Evolutionary conservation across 2,888 invertebrate genomes (phyloP), one percentile per base, ranked within the genome.

Genomic region (Gryllus longicercus): DNA sequence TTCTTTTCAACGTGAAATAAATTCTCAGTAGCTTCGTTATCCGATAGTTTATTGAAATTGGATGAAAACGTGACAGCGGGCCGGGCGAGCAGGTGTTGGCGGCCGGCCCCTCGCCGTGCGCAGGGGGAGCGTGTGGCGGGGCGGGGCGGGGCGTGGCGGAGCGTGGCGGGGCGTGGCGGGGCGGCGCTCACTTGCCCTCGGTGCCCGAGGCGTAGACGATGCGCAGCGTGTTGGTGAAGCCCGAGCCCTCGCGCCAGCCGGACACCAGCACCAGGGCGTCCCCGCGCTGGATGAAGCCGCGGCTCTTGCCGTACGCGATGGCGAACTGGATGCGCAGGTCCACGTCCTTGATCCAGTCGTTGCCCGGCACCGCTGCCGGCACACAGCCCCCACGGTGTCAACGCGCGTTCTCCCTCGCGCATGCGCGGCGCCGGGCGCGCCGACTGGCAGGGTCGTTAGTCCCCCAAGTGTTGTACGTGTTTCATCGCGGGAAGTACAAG

Each of bases 201-300:
- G 78, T 74, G 63, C 25, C 78, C 10, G 79, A 78, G 2, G 81
- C 96, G 87, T 90, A 96, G 93, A 97, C 93, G 87, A 98, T 91
- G 84, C 98, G 93, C 91, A 97, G 92, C 84, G 98, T 98, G 90
- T 98, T 98, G 87, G 98, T 98, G 88, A 93, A 96, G 78, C 98
- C 98, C 84, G 96, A 94, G 83, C 98, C 98, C 86, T 95, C 93
- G 86, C 93, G 93, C 98, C 98, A 99, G 84, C 99, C 99, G 74
- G 98, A 99, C 80, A 99, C 94, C 81, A 98, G 92, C 75, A 99
- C 92, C 16, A 99, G 93, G 25, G 94, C 91, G 89, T 98, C 97
- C 8, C 96, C 96, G 21, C 91, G 88, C 85, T 93, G 93, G 85
- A 99, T 89, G 89, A 98, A 97, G 77, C 94, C 94, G 84, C 94